Conservation (phyloP, 2,888 invertebrate species). For the Colostygia pectinataria region DNA sequence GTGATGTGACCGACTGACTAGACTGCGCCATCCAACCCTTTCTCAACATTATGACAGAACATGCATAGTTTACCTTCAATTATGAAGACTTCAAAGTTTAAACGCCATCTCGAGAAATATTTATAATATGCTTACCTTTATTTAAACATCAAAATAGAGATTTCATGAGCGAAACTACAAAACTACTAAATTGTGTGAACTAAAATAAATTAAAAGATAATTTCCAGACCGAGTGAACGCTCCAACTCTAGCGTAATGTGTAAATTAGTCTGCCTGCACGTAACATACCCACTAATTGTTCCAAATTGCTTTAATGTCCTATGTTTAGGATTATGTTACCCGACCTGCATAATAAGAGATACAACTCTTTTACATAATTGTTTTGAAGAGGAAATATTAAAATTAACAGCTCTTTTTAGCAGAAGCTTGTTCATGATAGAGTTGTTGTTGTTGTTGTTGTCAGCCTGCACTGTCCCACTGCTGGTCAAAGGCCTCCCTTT, state of each 20-base stretch:
- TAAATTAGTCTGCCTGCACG: constrained; percentile 18
- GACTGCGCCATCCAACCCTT: too few species aligned
- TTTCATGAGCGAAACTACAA: constrained; percentile 3
- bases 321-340: constrained; percentile 15
- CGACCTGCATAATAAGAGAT: constrained; percentile 19
- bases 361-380: constrained; percentile 12
- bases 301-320: constrained; percentile 17
- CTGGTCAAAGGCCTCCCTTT: too few species aligned
- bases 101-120: too few species aligned
- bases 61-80: too few species aligned
- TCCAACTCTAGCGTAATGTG: constrained; percentile 5
- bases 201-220: constrained; percentile 18
- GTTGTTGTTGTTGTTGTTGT: too few species aligned
- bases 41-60: too few species aligned
- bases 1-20: too few species aligned
- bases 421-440: not conserved
- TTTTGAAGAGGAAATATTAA: constrained; percentile 13
- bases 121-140: too few species aligned
- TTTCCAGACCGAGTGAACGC: constrained; percentile 12
- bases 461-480: too few species aligned
- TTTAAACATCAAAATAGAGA: constrained; percentile 2
- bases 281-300: constrained; percentile 17
- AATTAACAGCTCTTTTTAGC: not conserved
- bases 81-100: too few species aligned
- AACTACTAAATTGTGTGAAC: not conserved